phyloP scores from a whole-genome alignment of 2,797 vertebrate genomes.

The Amphiprion clarkii region DNA sequence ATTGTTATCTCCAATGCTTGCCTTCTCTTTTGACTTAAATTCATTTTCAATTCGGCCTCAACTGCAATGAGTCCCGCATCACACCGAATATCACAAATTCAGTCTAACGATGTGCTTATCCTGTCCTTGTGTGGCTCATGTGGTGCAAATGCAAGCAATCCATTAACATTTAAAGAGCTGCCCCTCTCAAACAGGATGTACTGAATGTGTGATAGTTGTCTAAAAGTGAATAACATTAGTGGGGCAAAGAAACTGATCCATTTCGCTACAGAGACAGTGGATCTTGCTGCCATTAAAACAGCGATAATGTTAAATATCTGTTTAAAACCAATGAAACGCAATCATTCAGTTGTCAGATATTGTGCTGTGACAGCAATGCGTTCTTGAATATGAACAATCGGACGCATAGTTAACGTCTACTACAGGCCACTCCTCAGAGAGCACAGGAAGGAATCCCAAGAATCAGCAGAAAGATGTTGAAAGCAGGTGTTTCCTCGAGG shows the following conservation, averaged over 20 bases:
- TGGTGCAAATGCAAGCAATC: constrained; percentile 38
- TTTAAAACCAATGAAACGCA: background rate
- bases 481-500: constrained; percentile 85
- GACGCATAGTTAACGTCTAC: constrained; percentile 14
- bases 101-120: background rate
- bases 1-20: constrained; percentile 1
- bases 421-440: constrained; percentile 15
- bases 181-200: constrained; percentile 22
- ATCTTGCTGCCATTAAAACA: background rate
- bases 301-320: background rate
- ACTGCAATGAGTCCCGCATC: constrained; percentile 19
- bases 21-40: constrained; percentile 13
- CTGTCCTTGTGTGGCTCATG: constrained; percentile 9
- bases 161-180: constrained; percentile 29
- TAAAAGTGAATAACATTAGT: background rate
- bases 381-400: constrained; percentile 23
- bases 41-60: constrained; percentile 24
- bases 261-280: background rate
- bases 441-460: constrained; percentile 60
- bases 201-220: constrained; percentile 2
- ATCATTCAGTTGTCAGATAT: background rate
- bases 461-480: constrained; percentile 72
- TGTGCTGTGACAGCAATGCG: constrained; percentile 2
- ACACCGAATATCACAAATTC: constrained; percentile 32
- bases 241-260: background rate